Conservation (phyloP, 2,113 vertebrate species). For the Thinocorus orbignyianus region DNA sequence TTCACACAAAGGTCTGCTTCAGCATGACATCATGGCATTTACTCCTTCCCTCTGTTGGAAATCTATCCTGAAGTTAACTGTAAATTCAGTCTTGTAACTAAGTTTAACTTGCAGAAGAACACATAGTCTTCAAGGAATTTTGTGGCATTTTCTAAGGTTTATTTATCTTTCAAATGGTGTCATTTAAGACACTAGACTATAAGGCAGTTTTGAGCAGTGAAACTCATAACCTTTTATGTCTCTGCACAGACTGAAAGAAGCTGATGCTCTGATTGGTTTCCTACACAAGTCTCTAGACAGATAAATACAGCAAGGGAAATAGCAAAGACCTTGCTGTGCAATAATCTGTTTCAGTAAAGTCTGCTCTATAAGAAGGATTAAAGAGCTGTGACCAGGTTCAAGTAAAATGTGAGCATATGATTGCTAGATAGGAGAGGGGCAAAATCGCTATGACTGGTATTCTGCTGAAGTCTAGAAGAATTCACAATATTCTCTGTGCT, state of each 20-base stretch:
- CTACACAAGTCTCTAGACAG: not conserved
- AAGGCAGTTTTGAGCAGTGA: not conserved
- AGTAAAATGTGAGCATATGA: not conserved
- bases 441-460: not conserved
- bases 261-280: slow-evolving; percentile 17
- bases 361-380: not conserved
- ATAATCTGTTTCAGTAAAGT: not conserved
- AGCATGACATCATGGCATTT: not conserved
- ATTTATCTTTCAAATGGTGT: not conserved
- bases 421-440: not conserved
- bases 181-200: not conserved
- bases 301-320: not conserved
- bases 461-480: not conserved
- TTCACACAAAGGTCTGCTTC: not conserved
- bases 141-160: not conserved
- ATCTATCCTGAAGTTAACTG: not conserved
- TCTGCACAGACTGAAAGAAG: not conserved
- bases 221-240: not conserved
- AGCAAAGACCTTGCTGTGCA: not conserved
- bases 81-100: not conserved
- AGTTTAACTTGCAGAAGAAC: not conserved
- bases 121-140: not conserved
- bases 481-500: not conserved
- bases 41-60: not conserved
- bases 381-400: not conserved